A percentile compares a stretch with the other conserved stretches of the same genome.
These are phyloP conservation scores for Ditula angustiorana DNA, from an alignment of 2,888 invertebrate species.

Conservation along the genomic window DNA sequence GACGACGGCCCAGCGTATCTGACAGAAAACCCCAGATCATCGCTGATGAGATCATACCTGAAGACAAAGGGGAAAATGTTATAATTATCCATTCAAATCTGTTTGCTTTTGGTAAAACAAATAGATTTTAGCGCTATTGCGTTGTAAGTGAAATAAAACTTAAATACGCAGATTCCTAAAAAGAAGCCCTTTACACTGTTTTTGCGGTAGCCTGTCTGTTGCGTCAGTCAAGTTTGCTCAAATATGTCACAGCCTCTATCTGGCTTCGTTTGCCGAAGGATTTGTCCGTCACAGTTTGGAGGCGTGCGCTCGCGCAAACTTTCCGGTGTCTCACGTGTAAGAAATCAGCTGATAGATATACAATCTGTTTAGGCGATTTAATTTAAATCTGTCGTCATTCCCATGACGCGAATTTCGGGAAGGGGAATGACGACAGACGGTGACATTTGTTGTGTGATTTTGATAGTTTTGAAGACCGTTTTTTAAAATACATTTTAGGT, in stretches of 20 bases:
- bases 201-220: neutral
- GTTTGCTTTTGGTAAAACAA: too few species aligned
- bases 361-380: too few species aligned
- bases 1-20: constrained; percentile 89
- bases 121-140: too few species aligned
- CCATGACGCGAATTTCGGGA: too few species aligned
- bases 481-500: neutral
- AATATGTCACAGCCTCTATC: neutral
- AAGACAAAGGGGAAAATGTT: too few species aligned
- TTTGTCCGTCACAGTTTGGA: neutral
- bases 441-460: too few species aligned
- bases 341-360: neutral
- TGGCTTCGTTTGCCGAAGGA: neutral
- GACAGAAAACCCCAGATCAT: constrained; percentile 92
- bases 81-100: too few species aligned
- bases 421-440: too few species aligned
- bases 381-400: too few species aligned
- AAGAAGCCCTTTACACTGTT: neutral
- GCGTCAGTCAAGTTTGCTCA: neutral
- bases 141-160: too few species aligned
- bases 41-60: constrained; percentile 91
- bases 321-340: neutral
- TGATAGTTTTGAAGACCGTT: too few species aligned
- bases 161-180: neutral
- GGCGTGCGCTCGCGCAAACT: neutral